Base-by-base conservation (phyloP, 2,888 invertebrate species). In the Xestia ashworthii region DNA sequence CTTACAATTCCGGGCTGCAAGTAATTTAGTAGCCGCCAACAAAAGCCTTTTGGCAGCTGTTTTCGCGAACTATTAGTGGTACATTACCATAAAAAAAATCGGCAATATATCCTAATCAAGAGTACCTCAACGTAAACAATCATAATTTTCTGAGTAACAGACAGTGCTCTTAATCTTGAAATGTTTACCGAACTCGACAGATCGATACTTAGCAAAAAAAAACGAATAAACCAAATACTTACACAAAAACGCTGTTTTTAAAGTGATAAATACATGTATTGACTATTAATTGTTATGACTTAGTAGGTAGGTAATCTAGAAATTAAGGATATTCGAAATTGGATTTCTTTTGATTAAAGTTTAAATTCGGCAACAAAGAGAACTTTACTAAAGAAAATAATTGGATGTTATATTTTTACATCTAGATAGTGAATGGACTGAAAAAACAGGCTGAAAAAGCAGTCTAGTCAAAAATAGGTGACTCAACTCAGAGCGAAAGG, bases 101-200 rank as follows among this genome's bases (percentile, higher is more conserved):
- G 22, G 22, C 22, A 53, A 53, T 22, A 9, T 22, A 22, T 53
- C 9, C 22, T 53, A 53, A 9, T 53, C 22, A 53, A 55, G 16
- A 22, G 9, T 32, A 32, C 32, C 32, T 32, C 1, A 32, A 32
- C 32, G 32, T 14, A 19, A 64, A 25, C 48, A 12, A 67, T 58
- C 0, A 38, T 11, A 38, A 62, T 58, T 78, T 11, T 46, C 38
- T 46, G 11, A 16, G 41, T 22, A 64, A 32, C n/a, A 48, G 22
- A 48, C 14, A 19, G 22, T 79, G 50, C 19, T 71, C 83, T 83
- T 78, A 83, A 83, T 81, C 81, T 83, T 81, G 78, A 53, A 68
- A 41, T 78, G 62, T 71, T 83, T n/a, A 65, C 46, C 53, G 72
- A 71, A 60, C 53, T 66, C 60, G 8, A 25, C 53, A 44, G 1